These are phyloP conservation scores for Pollimyrus isidori DNA, from an alignment of 2,113 vertebrate genomes.

Conservation along the genomic window DNA sequence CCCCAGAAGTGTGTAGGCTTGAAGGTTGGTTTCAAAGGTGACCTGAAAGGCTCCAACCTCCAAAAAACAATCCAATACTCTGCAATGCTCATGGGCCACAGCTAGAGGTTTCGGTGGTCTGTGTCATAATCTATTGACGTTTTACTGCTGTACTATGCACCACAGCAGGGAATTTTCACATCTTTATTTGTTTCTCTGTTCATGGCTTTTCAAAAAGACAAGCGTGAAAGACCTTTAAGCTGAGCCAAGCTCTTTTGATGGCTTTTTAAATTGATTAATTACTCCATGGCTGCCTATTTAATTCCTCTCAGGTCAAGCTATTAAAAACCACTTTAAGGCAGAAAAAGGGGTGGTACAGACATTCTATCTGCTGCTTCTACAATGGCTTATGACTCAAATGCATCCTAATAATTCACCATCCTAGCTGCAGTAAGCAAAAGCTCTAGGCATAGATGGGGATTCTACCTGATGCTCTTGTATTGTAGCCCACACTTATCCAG, in stretches of 20 bases:
- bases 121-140: constrained; percentile 4
- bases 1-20: not conserved
- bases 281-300: not conserved
- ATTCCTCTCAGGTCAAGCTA: not conserved
- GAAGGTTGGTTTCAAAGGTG: not conserved
- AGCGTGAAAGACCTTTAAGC: not conserved
- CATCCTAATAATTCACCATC: not conserved
- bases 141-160: not conserved
- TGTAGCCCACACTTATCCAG: not conserved
- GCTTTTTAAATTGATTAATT: constrained; percentile 3
- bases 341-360: not conserved
- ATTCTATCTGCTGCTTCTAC: not conserved
- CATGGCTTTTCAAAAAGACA: not conserved
- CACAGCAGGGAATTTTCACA: not conserved
- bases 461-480: not conserved
- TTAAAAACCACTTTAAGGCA: constrained; percentile 2
- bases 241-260: not conserved
- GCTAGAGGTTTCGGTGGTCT: not conserved
- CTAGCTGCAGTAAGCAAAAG: not conserved
- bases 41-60: not conserved
- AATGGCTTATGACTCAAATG: not conserved
- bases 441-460: not conserved
- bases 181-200: not conserved
- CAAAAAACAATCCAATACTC: constrained; percentile 3
- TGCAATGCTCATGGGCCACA: not conserved